A percentile compares a stretch with the other conserved stretches of the same genome.
Conservation (phyloP, 2,797 vertebrate genomes). For the Sarcoramphus papa region DNA sequence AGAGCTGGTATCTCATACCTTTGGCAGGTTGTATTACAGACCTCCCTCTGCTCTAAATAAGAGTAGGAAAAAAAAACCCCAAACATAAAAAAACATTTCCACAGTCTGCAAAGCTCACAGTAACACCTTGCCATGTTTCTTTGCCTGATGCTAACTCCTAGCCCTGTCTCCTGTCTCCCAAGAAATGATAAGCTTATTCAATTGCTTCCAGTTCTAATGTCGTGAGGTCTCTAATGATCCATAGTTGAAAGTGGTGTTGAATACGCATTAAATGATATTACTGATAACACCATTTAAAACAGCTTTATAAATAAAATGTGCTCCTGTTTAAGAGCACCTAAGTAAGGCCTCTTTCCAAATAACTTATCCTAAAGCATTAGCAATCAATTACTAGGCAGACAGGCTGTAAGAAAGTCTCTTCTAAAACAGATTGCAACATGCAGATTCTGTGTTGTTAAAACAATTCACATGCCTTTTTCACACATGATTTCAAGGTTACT, state of each 20-base stretch:
- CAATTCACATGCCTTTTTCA: conserved; percentile 34
- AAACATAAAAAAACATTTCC: background rate
- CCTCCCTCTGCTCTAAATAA: background rate
- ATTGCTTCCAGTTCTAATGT: background rate
- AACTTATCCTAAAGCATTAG: conserved; percentile 41
- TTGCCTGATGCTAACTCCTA: background rate
- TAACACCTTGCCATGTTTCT: background rate
- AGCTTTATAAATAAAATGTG: background rate
- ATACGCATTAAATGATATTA: background rate
- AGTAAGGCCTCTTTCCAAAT: conserved; percentile 27
- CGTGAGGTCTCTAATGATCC: background rate
- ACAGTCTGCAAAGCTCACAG: background rate
- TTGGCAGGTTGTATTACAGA: background rate
- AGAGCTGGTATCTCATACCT: background rate
- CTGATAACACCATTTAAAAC: background rate
- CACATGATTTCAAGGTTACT: conserved; percentile 17
- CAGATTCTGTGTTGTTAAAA: conserved; percentile 9
- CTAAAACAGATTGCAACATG: background rate
- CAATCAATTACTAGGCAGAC: conserved; percentile 39
- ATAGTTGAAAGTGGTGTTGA: background rate
- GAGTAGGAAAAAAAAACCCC: fast-evolving
- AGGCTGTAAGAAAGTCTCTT: conserved; percentile 1
- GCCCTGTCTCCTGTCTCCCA: background rate
- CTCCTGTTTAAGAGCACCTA: background rate
- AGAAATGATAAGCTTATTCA: background rate